A percentile compares a stretch with the other conserved stretches of the same genome.
phyloP scores from a whole-genome alignment of 2,113 vertebrate genomes.

The Takifugu bimaculatus region DNA sequence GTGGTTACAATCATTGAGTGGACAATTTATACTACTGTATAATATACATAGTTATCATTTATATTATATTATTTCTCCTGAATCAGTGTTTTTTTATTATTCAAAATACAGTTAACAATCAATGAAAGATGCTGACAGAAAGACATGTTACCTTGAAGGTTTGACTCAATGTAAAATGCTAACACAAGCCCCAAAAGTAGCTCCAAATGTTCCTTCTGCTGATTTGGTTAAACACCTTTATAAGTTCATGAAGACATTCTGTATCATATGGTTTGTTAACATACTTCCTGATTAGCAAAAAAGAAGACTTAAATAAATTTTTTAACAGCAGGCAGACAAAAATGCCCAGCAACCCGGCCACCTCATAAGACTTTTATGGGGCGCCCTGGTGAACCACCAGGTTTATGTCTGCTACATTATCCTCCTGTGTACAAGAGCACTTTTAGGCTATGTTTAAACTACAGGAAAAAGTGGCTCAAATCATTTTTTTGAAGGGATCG shows the following conservation, averaged over 20 bases:
- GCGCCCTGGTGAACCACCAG: slow-evolving; percentile 24
- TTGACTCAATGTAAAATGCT: background rate
- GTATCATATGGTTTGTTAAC: slow-evolving; percentile 7
- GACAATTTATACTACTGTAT: background rate
- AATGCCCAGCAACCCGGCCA: slow-evolving; percentile 27
- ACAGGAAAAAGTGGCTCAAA: no score
- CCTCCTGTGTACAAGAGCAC: slow-evolving; percentile 24
- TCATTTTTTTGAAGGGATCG: no score
- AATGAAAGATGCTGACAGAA: background rate
- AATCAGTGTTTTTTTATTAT: no score
- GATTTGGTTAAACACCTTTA: slow-evolving; percentile 16
- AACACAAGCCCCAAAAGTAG: background rate
- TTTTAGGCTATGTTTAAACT: no score
- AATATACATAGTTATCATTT: no score
- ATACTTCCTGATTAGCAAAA: slow-evolving; percentile 40
- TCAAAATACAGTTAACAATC: background rate
- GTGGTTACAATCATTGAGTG: slow-evolving; percentile 8
- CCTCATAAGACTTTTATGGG: slow-evolving; percentile 37
- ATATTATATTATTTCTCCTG: no score
- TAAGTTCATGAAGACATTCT: background rate
- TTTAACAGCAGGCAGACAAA: slow-evolving; percentile 19
- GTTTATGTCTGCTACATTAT: slow-evolving; percentile 35
- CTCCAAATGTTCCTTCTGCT: background rate
- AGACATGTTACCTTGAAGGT: background rate
- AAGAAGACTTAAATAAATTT: slow-evolving; percentile 25